A percentile compares a stretch with the other conserved stretches of the same genome.
phyloP scores from a whole-genome alignment of 2,888 invertebrate genomes.

The Matsumyia berberina region DNA sequence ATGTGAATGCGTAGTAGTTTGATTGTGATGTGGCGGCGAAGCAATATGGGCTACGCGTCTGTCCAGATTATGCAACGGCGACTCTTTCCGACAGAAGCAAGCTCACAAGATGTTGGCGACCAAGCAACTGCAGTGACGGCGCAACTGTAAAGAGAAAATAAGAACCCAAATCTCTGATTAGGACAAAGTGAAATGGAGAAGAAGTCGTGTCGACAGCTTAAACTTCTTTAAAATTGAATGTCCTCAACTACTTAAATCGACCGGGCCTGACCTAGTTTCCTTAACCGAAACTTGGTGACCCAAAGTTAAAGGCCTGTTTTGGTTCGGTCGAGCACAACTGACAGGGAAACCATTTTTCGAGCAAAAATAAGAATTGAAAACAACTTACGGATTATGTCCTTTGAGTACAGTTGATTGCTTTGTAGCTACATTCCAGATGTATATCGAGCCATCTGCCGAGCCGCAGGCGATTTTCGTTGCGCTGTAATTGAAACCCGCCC shows the following conservation, averaged over 20 bases:
- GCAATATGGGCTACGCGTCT: conserved; percentile 85
- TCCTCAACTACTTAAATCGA: too few species aligned
- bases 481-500: conserved; percentile 96
- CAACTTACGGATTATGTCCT: conserved; percentile 90
- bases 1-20: conserved; percentile 74
- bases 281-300: too few species aligned
- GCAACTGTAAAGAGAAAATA: conserved; percentile 87
- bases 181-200: too few species aligned
- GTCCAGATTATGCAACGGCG: conserved; percentile 94
- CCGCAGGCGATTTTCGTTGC: conserved; percentile 95
- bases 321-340: background rate
- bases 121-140: conserved; percentile 95
- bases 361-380: background rate
- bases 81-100: conserved; percentile 93
- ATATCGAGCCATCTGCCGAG: conserved; percentile 95
- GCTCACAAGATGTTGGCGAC: conserved; percentile 92
- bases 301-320: too few species aligned
- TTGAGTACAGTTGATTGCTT: conserved; percentile 91
- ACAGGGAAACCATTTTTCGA: background rate
- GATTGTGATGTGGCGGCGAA: conserved; percentile 45
- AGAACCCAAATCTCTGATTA: too few species aligned
- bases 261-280: too few species aligned
- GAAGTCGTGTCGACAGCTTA: too few species aligned
- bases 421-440: conserved; percentile 94
- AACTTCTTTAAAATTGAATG: too few species aligned